A percentile compares a stretch with the other conserved stretches of the same genome.
phyloP scores from a whole-genome alignment of 2,113 vertebrate genomes.

The Semnornis frantzii region DNA sequence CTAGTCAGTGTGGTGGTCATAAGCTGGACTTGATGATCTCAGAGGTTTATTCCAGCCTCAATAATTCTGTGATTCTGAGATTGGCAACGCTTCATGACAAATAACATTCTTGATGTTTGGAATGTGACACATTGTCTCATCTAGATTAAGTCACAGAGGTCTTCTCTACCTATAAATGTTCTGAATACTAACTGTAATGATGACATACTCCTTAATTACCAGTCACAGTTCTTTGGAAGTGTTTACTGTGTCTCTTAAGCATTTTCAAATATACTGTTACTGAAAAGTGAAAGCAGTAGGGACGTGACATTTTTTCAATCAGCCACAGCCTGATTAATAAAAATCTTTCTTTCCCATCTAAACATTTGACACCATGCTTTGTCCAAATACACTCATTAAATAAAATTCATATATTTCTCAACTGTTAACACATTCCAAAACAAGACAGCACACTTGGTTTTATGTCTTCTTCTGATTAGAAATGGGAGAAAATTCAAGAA shows the following conservation, averaged over 20 bases:
- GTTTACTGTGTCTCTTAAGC: not conserved
- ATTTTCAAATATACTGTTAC: not conserved
- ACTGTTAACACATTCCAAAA: not conserved
- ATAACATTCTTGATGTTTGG: not conserved
- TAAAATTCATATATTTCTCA: not conserved
- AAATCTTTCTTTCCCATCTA: not conserved
- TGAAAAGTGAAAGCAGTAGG: not conserved
- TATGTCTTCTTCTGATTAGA: not conserved
- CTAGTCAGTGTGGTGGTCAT: too few species aligned
- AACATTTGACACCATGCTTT: not conserved
- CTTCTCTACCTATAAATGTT: not conserved
- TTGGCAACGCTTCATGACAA: too few species aligned
- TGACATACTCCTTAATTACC: not conserved
- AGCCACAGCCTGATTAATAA: not conserved
- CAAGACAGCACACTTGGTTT: not conserved
- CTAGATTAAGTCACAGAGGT: not conserved
- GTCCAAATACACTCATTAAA: not conserved
- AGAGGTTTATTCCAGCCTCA: too few species aligned
- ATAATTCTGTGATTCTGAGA: too few species aligned
- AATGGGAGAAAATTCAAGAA: not conserved
- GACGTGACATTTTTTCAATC: not conserved
- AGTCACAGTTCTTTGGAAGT: not conserved
- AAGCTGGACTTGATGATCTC: too few species aligned
- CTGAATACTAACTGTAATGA: not conserved
- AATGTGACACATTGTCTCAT: accelerated